A percentile compares a stretch with the other conserved stretches of the same genome.
These are phyloP conservation scores for Ectemnius continuus DNA, from an alignment of 2,888 invertebrate species.

Conservation along the genomic window DNA sequence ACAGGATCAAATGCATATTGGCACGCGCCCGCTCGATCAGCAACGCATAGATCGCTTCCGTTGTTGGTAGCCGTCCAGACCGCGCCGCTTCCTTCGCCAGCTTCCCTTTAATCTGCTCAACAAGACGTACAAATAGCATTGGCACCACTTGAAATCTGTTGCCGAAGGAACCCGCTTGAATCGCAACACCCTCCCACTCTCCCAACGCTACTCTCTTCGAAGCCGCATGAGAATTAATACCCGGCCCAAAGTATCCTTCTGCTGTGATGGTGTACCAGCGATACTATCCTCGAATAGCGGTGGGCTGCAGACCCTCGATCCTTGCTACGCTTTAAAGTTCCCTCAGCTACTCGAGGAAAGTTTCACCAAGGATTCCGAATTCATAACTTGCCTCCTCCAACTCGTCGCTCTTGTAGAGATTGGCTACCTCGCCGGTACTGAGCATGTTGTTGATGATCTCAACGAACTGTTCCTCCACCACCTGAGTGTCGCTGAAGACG, in stretches of 20 bases:
- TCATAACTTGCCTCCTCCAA: constrained; percentile 87
- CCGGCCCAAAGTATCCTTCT: no score
- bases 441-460: constrained; percentile 94
- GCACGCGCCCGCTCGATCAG: constrained; percentile 87
- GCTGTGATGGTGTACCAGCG: no score
- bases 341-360: not conserved
- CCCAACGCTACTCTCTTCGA: no score
- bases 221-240: no score
- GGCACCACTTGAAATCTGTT: no score
- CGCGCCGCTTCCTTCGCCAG: constrained; percentile 81
- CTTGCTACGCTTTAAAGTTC: not conserved
- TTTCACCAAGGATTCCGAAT: constrained; percentile 1
- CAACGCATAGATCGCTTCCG: constrained; percentile 86
- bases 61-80: constrained; percentile 81
- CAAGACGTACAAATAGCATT: not conserved
- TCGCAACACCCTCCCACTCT: no score
- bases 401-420: constrained; percentile 92
- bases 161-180: no score
- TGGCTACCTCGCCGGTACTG: constrained; percentile 92
- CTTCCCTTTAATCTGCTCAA: constrained; percentile 81
- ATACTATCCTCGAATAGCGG: not conserved
- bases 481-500: constrained; percentile 92
- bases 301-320: not conserved
- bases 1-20: constrained; percentile 89
- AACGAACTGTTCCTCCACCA: constrained; percentile 90